Evolutionary conservation across 2,113 vertebrate species (phyloP).

Genomic region (Poeciliopsis occidentalis): DNA sequence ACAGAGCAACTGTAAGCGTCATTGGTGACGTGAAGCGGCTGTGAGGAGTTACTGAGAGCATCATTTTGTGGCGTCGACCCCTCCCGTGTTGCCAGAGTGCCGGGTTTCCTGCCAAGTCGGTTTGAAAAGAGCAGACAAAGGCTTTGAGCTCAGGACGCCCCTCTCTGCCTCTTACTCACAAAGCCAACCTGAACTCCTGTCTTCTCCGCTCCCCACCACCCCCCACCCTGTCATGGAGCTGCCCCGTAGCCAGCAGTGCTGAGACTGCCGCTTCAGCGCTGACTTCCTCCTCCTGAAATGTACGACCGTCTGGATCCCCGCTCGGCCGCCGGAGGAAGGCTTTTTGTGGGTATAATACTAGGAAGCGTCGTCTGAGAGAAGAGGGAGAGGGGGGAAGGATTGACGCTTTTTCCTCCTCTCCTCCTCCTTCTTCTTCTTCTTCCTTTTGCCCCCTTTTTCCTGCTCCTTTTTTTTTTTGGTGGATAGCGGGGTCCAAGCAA

Average conservation of each 20-base stretch:
- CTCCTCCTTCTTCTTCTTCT: slow-evolving; percentile 53
- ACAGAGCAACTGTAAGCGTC: accelerated
- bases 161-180: slow-evolving; percentile 69
- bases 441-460: slow-evolving; percentile 65
- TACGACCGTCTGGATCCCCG: slow-evolving; percentile 83
- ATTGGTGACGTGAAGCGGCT: not conserved
- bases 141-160: slow-evolving; percentile 83
- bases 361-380: slow-evolving; percentile 80
- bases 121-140: slow-evolving; percentile 91
- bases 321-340: slow-evolving; percentile 72
- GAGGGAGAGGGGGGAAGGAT: slow-evolving; percentile 70
- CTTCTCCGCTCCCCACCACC: slow-evolving; percentile 32
- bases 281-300: slow-evolving; percentile 76
- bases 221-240: slow-evolving; percentile 50
- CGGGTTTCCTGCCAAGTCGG: slow-evolving; percentile 82
- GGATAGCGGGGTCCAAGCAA: slow-evolving; percentile 65
- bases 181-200: slow-evolving; percentile 52
- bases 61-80: slow-evolving; percentile 41
- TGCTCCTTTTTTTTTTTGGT: slow-evolving; percentile 70
- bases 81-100: slow-evolving; percentile 64
- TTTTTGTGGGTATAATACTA: slow-evolving; percentile 72
- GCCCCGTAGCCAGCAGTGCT: slow-evolving; percentile 35
- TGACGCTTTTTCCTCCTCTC: slow-evolving; percentile 73
- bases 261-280: slow-evolving; percentile 45
- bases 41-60: accelerated